Conservation (phyloP, 2,888 invertebrate species). For the Linnaemya vulpina region DNA sequence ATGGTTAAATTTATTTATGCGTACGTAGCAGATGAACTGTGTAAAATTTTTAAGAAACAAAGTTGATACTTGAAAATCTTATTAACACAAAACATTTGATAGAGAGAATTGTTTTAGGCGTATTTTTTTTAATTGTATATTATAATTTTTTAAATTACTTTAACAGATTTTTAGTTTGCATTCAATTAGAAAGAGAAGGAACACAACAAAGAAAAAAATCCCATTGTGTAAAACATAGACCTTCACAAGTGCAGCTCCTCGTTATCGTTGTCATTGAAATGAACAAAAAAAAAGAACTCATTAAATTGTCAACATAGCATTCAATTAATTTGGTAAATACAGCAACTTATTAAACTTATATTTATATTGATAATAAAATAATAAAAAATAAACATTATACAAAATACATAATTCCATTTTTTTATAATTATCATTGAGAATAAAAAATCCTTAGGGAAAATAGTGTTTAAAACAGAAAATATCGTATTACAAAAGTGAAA, state of each 20-base stretch:
- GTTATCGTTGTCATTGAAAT: slow-evolving; percentile 70
- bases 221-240: slow-evolving; percentile 58
- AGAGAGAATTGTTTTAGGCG: not conserved
- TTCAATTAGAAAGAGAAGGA: not conserved
- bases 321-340: slow-evolving; percentile 57
- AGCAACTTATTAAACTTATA: slow-evolving; percentile 25
- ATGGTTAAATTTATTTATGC: too few relatives aligned
- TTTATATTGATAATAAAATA: slow-evolving; percentile 33
- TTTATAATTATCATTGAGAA: slow-evolving; percentile 44
- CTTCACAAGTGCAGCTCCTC: slow-evolving; percentile 72
- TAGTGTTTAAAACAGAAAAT: slow-evolving; percentile 63
- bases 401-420: slow-evolving; percentile 39
- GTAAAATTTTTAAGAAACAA: too few relatives aligned
- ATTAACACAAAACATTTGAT: not conserved
- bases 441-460: slow-evolving; percentile 70
- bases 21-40: too few relatives aligned
- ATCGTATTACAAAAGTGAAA: slow-evolving; percentile 54
- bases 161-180: not conserved
- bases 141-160: slow-evolving; percentile 3
- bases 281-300: slow-evolving; percentile 43
- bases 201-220: not conserved
- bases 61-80: not conserved
- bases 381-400: slow-evolving; percentile 34
- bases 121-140: not conserved
- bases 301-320: slow-evolving; percentile 63